phyloP scores from a whole-genome alignment of 2,113 vertebrate species.

The Ardeotis arabs region DNA sequence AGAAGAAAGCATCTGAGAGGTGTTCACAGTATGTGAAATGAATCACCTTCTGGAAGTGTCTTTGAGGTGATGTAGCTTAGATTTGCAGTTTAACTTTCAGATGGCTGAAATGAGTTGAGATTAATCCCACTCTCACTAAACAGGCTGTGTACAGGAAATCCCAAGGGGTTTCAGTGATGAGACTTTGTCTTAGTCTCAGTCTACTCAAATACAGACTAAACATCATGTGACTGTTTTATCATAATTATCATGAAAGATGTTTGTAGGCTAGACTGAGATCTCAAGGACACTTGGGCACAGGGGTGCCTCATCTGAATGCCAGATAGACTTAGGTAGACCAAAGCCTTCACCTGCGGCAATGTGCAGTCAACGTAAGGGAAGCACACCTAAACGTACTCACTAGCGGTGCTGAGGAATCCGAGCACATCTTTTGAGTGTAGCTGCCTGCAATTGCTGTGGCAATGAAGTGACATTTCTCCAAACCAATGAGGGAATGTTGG shows the following conservation, averaged over 20 bases:
- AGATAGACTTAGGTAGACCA: neutral
- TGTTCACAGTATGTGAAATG: neutral
- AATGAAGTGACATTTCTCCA: neutral
- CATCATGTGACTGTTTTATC: neutral
- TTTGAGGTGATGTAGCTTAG: neutral
- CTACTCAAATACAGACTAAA: neutral
- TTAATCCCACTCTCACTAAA: neutral
- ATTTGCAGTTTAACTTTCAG: neutral
- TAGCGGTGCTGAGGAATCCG: neutral
- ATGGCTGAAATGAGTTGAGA: neutral
- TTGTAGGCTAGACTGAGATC: rapidly evolving
- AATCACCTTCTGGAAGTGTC: neutral
- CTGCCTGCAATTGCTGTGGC: neutral
- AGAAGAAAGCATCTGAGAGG: neutral
- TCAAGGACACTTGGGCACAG: neutral
- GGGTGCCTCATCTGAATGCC: neutral
- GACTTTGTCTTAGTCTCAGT: neutral
- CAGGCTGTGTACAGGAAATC: neutral
- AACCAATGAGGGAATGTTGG: neutral
- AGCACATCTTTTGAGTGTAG: rapidly evolving
- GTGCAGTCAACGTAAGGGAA: neutral
- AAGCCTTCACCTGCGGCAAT: neutral
- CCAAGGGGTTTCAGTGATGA: neutral
- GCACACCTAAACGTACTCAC: neutral
- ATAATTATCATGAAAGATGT: neutral